Evolutionary conservation across 64 coral and sea anemone genomes (phyloP), one percentile per base, ranked within the genome.

Genomic region (Exaiptasia diaphana): DNA sequence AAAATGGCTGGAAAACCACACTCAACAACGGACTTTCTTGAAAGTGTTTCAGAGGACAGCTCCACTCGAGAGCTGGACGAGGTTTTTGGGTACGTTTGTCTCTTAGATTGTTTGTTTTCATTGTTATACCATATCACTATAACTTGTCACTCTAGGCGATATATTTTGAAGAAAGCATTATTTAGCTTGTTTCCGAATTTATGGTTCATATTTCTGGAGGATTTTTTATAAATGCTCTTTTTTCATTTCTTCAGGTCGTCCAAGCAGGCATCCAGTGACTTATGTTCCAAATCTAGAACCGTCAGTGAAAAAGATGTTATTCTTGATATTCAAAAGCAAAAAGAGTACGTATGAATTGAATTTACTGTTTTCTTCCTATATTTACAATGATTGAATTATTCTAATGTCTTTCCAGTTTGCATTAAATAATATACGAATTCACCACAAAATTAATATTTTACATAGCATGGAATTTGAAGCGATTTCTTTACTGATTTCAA

Each of bases 231-330:
- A 32, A 65, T 65, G 30, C 32, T n/a, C n/a, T n/a, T n/a, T 36
- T 38, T 65, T 65, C 30, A 65, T 35, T 37, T 65, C 32, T 65
- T 65, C 61, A 65, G 61, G 15, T 35, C 30, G n/a, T 65, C 26
- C 6, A 65, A 65, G 2, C 61, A 65, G 26, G n/a, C 20, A 5
- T 55, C 25, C 61, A 65, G 31, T 38, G 3, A 12, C 20, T 18
- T 10, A 7, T 46, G 43, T 38, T 17, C 8, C 30, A 36, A 65
- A 37, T 2, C 5, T 35, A 65, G 38, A 65, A 35, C 38, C 21
- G n/a, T 65, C 21, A 65, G 33, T 13, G 61, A 65, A 65, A 65
- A 65, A 65, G 61, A 65, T 35, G 31, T 65, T 8, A 65, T 65
- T 38, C 23, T 65, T 11, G 61, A 32, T 18, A 17, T 65, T 3